phyloP scores from a whole-genome alignment of 2,113 vertebrate species.

The Lampris incognitus region DNA sequence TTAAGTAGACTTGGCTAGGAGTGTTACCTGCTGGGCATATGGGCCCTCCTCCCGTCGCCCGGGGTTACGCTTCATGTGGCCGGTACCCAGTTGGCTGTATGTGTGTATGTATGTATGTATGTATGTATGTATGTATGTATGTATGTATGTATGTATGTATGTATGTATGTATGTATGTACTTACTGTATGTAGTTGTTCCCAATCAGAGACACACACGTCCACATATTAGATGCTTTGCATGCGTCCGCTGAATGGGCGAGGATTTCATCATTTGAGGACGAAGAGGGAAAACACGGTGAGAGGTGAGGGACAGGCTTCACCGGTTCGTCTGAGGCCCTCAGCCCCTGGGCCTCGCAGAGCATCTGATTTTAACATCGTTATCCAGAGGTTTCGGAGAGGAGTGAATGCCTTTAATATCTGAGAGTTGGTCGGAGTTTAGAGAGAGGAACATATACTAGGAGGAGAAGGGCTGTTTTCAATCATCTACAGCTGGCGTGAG shows the following conservation, averaged over 20 bases:
- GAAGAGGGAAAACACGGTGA: neutral
- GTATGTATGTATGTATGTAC: neutral
- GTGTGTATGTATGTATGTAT: slow-evolving; percentile 13
- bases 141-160: neutral
- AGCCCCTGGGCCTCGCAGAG: slow-evolving; percentile 44
- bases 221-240: too few relatives aligned
- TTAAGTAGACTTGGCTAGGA: slow-evolving; percentile 71
- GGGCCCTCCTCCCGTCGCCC: slow-evolving; percentile 11
- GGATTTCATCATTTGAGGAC: neutral
- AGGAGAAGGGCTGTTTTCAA: slow-evolving; percentile 49
- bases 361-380: slow-evolving; percentile 51
- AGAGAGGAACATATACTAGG: slow-evolving; percentile 36
- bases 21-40: slow-evolving; percentile 57
- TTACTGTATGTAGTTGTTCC: too few relatives aligned
- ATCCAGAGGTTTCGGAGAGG: slow-evolving; percentile 39
- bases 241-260: neutral
- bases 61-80: slow-evolving; percentile 46
- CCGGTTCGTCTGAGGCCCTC: neutral
- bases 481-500: slow-evolving; percentile 45
- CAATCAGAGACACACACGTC: too few relatives aligned
- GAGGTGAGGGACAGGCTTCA: slow-evolving; percentile 10
- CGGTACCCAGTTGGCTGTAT: slow-evolving; percentile 26
- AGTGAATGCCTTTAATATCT: slow-evolving; percentile 57
- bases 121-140: neutral
- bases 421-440: slow-evolving; percentile 45